These are phyloP conservation scores for Oxystoma pomonae DNA, from an alignment of 2,888 invertebrate genomes.

Conservation along the genomic window DNA sequence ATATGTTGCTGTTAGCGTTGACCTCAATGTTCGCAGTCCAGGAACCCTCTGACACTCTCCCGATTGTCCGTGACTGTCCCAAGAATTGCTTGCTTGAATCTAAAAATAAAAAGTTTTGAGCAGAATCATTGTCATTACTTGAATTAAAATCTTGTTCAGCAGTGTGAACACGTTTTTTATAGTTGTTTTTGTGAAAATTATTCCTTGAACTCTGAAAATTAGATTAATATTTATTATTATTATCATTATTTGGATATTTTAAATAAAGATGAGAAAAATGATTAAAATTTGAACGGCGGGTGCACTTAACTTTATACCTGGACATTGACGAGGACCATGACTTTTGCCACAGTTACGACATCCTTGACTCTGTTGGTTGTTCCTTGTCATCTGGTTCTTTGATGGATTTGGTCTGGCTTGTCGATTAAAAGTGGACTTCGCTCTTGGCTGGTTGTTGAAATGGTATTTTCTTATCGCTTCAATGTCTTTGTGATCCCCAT, in stretches of 20 bases:
- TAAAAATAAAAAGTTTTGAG: conserved; percentile 3
- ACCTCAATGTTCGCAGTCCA: conserved; percentile 3
- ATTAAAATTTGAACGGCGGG: conserved; percentile 12
- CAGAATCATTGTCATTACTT: background rate
- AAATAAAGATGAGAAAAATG: conserved; percentile 12
- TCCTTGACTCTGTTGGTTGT: background rate
- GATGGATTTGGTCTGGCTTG: conserved; percentile 3
- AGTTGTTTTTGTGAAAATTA: background rate
- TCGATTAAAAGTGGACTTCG: background rate
- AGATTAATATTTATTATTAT: conserved; percentile 1
- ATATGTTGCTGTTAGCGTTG: background rate
- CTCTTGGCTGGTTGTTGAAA: too few relatives aligned
- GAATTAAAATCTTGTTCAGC: background rate
- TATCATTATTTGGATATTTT: background rate
- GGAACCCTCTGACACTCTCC: conserved; percentile 1
- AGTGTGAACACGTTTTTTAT: background rate
- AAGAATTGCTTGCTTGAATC: background rate
- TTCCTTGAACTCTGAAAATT: background rate
- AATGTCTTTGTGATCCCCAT: background rate
- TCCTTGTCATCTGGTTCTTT: background rate
- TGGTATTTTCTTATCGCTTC: too few relatives aligned
- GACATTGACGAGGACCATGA: conserved; percentile 11
- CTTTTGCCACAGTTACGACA: conserved; percentile 15
- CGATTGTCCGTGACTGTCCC: background rate
- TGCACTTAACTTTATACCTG: conserved; percentile 9